Percentiles rank a stretch among this genome's conserved stretches.
phyloP scores from a whole-genome alignment of 2,113 vertebrate genomes.

The Kobus ellipsiprymnus region DNA sequence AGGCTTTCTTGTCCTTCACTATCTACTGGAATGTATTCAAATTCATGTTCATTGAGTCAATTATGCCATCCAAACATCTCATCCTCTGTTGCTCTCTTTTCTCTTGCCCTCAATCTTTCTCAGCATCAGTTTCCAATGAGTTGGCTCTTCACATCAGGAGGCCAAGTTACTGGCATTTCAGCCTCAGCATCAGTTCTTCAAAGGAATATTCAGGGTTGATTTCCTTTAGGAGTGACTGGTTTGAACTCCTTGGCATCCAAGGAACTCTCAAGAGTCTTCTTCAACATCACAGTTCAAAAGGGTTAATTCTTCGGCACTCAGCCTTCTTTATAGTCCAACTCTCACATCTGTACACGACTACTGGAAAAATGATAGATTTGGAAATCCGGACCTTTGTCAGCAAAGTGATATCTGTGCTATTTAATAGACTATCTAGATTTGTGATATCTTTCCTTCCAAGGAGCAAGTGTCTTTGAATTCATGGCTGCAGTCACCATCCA shows the following conservation, averaged over 20 bases:
- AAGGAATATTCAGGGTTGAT: neutral
- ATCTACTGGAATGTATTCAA: neutral
- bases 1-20: neutral
- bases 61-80: neutral
- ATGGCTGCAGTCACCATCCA: neutral
- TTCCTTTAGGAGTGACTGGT: neutral
- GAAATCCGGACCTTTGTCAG: neutral
- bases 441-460: neutral
- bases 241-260: neutral
- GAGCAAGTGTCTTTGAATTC: neutral
- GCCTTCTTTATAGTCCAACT: neutral
- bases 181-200: neutral
- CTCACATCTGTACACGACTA: neutral
- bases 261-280: neutral
- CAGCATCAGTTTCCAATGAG: neutral
- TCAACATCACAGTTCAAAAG: neutral
- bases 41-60: neutral
- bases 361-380: neutral
- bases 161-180: neutral
- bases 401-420: neutral
- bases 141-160: neutral
- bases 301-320: neutral
- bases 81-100: neutral
- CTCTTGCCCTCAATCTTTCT: neutral
- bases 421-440: neutral